Evolutionary conservation across 1,140 invertebrate genomes (phyloP).

Genomic region (Tetraneura akinire): DNA sequence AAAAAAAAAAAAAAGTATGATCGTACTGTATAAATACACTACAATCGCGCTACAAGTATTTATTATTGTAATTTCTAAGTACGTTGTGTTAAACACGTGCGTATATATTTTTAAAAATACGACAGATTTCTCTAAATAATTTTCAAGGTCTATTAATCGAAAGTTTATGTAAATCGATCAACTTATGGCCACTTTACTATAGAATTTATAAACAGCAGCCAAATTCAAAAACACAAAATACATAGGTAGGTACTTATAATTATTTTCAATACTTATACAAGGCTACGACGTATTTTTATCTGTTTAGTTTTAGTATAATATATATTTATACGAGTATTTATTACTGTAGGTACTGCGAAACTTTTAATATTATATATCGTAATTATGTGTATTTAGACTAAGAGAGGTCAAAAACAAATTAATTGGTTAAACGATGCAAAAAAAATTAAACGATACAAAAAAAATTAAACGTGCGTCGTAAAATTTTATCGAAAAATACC

Average conservation of each 20-base stretch:
- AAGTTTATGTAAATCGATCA: not conserved
- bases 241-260: too few species aligned
- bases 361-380: not conserved
- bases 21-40: too few species aligned
- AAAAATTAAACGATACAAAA: too few species aligned
- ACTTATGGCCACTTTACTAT: too few species aligned
- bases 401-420: not conserved
- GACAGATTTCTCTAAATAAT: not conserved
- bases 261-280: not conserved
- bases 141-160: not conserved
- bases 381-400: not conserved
- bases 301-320: not conserved
- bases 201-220: constrained; percentile 21
- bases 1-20: too few species aligned
- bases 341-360: too few species aligned
- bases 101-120: not conserved
- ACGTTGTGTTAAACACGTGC: too few species aligned
- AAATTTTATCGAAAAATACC: not conserved
- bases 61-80: too few species aligned
- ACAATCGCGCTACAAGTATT: too few species aligned
- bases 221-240: constrained; percentile 24
- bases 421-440: too few species aligned
- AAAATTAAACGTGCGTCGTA: too few species aligned
- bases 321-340: not conserved
- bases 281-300: constrained; percentile 8